Base-by-base conservation (phyloP, 2,888 invertebrate species). In the Agriopis marginaria region DNA sequence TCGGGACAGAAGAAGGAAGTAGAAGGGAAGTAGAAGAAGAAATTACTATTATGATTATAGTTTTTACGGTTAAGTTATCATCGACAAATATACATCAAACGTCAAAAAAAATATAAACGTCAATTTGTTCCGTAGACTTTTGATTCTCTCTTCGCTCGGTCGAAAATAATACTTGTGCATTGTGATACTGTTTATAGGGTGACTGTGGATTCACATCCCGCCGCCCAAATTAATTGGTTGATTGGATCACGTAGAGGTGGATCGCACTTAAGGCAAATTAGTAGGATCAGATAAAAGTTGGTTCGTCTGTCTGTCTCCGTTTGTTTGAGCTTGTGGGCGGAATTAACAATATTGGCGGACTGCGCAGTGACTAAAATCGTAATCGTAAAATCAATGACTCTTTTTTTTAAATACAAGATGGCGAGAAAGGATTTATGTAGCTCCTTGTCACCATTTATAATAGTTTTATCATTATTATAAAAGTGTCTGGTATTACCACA, bases 261-360 rank as follows among this genome's bases (percentile, higher is more conserved):
- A 66, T 70, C 56, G 70, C 66, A 70, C 70, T 70, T 66, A 66
- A 70, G 63, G 63, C 70, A 66, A 70, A 70, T 70, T 70, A 70
- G 70, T 66, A 63, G 63, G 63, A 70, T 66, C 70, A 63, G 66
- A 70, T 66, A 70, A 70, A 70, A 70, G 58, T 70, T 62, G 60
- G 61, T 65, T 12, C 60, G 51, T 8, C 66, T 58, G 58, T 59
- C 62, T 63, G 67, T 56, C 63, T 47, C 60, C 54, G 47, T 49
- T 51, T 63, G 56, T 51, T 63, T 68, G 55, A 62, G 45, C 58
- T 56, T 65, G 62, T 53, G 53, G 62, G 44, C 23, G 62, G 53
- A 44, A 61, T 61, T 11, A 51, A 61, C 9, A 12, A 51, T 12
- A 32, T 32, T 45, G 45, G 44, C 12, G 4, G 11, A 45, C 23